Evolutionary conservation across 2,113 vertebrate species (phyloP), one percentile per base, ranked within the genome.

Genomic region (Neogobius melanostomus): DNA sequence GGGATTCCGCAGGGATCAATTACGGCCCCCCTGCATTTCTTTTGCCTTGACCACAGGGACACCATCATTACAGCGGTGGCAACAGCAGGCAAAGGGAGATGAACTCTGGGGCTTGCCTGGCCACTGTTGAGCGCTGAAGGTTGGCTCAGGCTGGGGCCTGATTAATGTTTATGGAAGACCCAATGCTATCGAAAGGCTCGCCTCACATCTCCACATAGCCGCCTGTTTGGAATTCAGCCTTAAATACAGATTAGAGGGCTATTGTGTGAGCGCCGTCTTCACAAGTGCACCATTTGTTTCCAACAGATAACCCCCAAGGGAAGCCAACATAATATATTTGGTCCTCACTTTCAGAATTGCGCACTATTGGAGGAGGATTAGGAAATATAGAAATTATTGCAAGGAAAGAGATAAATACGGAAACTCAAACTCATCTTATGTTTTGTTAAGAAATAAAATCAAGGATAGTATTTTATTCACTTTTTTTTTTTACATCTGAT

Each of bases 121-220:
- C 79, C 68, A 69, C 11, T 21, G 56, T 74, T 65, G 60, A 63
- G 66, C 47, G 47, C 50, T 72, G 71, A 82, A 71, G 72, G 77
- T 69, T 74, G 72, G 54, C 21, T 21, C 21, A 21, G 21, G 21
- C 80, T 12, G 28, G 56, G 64, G 72, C 52, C 76, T 81, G 82
- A 88, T 90, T 82, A 81, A 87, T 86, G 84, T 85, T 85, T 84
- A 86, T 81, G 68, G 74, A 79, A 72, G 68, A 59, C 6, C 57
- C 72, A 72, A 68, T 68, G 75, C 79, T 70, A 68, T 71, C 15
- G 59, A 66, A 62, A 48, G 43, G 49, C 12, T 15, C 16, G 21
- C 43, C 59, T 64, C 36, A 11, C 43, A 28, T 56, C 42, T 43
- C 16, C 14, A 53, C 11, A 5, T n/a, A 43, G 72, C 44, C 61